Conservation (phyloP, 2,797 vertebrate species). For the Melanotaenia parkinsoni region DNA sequence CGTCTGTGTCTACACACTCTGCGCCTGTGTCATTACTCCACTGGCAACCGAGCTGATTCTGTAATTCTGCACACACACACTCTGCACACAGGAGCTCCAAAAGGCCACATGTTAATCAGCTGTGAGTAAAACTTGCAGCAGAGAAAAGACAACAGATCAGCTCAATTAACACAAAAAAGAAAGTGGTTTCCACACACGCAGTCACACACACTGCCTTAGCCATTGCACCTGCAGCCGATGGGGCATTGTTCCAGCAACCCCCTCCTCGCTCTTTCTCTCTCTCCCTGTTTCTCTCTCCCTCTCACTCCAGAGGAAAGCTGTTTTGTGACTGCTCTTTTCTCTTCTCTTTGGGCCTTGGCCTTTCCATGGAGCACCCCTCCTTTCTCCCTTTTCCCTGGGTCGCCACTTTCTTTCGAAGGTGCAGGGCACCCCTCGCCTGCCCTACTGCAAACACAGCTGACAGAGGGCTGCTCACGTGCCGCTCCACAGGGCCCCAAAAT, state of each 20-base stretch:
- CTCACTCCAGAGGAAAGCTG: constrained; percentile 77
- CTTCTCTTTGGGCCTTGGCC: constrained; percentile 74
- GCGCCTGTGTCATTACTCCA: constrained; percentile 70
- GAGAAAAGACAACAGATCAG: constrained; percentile 84
- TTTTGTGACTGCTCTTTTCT: constrained; percentile 80
- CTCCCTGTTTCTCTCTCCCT: constrained; percentile 32
- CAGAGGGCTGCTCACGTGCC: constrained; percentile 92
- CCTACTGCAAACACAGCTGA: constrained; percentile 98
- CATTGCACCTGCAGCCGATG: constrained; percentile 86
- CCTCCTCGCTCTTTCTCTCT: constrained; percentile 30
- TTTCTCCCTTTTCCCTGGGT: constrained; percentile 61
- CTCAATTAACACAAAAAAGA: constrained; percentile 87
- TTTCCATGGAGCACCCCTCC: constrained; percentile 69
- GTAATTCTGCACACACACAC: constrained; percentile 54
- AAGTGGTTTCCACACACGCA: constrained; percentile 68
- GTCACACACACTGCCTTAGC: constrained; percentile 61
- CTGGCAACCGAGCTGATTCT: constrained; percentile 52
- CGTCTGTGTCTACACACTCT: constrained; percentile 72
- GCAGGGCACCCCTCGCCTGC: constrained; percentile 82
- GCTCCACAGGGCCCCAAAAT: constrained; percentile 77
- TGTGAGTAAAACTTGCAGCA: constrained; percentile 82
- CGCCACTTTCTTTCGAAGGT: constrained; percentile 68
- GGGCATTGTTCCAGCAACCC: constrained; percentile 81
- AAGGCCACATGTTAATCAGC: constrained; percentile 86
- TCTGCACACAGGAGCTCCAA: constrained; percentile 64